A percentile compares a stretch with the other conserved stretches of the same genome.
Conservation (phyloP, 2,797 vertebrate genomes). For the Syngnathus acus region DNA sequence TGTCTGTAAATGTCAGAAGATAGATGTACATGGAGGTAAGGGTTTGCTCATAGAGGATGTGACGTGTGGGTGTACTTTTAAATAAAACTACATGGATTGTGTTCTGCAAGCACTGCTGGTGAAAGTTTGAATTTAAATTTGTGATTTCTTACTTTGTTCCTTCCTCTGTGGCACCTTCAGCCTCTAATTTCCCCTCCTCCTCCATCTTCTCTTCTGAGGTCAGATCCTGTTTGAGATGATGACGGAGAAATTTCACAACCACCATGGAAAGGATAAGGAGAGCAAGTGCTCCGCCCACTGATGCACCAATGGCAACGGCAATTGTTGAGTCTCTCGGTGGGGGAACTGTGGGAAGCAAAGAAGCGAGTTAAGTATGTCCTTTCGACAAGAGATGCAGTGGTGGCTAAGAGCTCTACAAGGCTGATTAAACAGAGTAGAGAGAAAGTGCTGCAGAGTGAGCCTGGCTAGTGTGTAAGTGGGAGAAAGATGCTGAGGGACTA, state of each 20-base stretch:
- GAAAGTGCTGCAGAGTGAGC: conserved; percentile 51
- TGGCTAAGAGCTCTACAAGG: conserved; percentile 45
- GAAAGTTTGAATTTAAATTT: not conserved
- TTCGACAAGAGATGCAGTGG: conserved; percentile 26
- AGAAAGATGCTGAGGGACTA: conserved; percentile 27
- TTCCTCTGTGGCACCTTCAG: conserved; percentile 84
- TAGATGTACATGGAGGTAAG: conserved; percentile 6
- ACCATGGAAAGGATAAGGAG: conserved; percentile 92
- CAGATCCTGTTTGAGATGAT: conserved; percentile 88
- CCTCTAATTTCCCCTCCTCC: conserved; percentile 90
- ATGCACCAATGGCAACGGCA: conserved; percentile 88
- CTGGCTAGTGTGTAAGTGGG: conserved; percentile 4
- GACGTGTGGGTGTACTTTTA: not conserved
- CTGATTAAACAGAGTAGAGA: conserved; percentile 52
- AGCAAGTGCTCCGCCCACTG: conserved; percentile 87
- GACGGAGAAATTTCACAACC: conserved; percentile 88
- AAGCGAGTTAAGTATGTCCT: conserved; percentile 33
- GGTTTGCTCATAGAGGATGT: conserved; percentile 13
- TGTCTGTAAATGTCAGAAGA: conserved; percentile 37
- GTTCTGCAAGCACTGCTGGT: not conserved
- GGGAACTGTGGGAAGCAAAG: conserved; percentile 64
- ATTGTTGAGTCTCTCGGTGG: conserved; percentile 90
- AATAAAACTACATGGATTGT: not conserved
- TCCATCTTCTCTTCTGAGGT: conserved; percentile 94
- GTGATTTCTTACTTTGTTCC: conserved; percentile 79